These are phyloP conservation scores for Babylonia areolata DNA, from an alignment of 1,140 invertebrate species.

Conservation along the genomic window DNA sequence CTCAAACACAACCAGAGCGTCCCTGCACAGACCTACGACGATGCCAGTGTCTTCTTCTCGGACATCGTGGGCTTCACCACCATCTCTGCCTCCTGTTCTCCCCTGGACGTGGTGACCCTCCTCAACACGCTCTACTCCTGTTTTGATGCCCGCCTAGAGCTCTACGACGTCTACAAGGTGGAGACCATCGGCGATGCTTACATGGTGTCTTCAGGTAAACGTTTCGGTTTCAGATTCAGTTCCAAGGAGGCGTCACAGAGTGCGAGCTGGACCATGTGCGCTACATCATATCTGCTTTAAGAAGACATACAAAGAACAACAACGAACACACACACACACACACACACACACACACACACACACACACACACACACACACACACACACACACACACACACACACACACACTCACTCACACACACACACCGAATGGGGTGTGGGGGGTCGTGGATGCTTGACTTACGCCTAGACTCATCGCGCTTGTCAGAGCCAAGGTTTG, in stretches of 20 bases:
- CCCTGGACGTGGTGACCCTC: slow-evolving; percentile 84
- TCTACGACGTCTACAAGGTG: no score
- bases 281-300: no score
- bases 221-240: background rate
- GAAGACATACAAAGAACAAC: no score
- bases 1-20: slow-evolving; percentile 74
- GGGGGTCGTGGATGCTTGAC: no score
- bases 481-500: no score
- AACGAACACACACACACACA: background rate
- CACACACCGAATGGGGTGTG: no score
- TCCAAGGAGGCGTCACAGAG: no score
- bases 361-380: background rate
- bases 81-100: slow-evolving; percentile 88
- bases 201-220: slow-evolving; percentile 71
- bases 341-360: background rate
- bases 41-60: slow-evolving; percentile 79
- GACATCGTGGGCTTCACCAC: no score
- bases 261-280: no score
- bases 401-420: no score
- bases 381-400: background rate
- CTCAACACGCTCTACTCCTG: slow-evolving; percentile 68
- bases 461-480: no score
- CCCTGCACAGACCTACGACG: slow-evolving; percentile 74
- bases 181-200: no score
- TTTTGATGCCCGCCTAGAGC: slow-evolving; percentile 65